phyloP scores from a whole-genome alignment of 2,888 invertebrate genomes.

The Caenorhabditis angaria region DNA sequence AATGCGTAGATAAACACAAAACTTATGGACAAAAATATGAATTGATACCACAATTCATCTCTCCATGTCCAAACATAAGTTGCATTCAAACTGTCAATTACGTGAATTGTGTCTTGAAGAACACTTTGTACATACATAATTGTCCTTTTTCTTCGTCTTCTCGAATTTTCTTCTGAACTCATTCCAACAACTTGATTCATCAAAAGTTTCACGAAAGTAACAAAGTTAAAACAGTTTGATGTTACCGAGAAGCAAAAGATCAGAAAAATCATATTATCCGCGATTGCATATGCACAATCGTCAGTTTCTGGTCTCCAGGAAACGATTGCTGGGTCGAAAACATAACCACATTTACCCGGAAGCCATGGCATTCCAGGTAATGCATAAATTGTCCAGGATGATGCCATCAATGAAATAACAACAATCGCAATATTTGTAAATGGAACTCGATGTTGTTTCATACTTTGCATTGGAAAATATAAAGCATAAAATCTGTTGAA shows the following conservation, averaged over 20 bases:
- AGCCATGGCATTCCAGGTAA: slow-evolving; percentile 11
- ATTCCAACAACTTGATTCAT: slow-evolving; percentile 11
- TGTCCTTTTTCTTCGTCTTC: slow-evolving; percentile 14
- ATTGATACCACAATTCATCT: slow-evolving; percentile 35
- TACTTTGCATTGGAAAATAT: slow-evolving; percentile 24
- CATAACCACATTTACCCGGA: slow-evolving; percentile 27
- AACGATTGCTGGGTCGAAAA: slow-evolving; percentile 24
- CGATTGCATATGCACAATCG: slow-evolving; percentile 11
- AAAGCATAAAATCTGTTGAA: slow-evolving; percentile 25
- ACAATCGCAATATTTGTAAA: slow-evolving; percentile 23
- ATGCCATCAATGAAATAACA: slow-evolving; percentile 15
- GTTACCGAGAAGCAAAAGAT: slow-evolving; percentile 20
- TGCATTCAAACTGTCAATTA: slow-evolving; percentile 33
- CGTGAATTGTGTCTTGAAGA: slow-evolving; percentile 26
- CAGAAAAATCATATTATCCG: slow-evolving; percentile 21
- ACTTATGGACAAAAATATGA: slow-evolving; percentile 34
- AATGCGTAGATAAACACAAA: slow-evolving; percentile 36
- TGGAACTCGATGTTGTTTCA: slow-evolving; percentile 20
- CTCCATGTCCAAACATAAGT: slow-evolving; percentile 25
- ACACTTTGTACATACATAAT: slow-evolving; percentile 20
- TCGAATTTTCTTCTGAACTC: background rate
- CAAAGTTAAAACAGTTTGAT: slow-evolving; percentile 29
- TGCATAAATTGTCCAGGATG: slow-evolving; percentile 18
- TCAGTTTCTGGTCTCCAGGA: slow-evolving; percentile 27
- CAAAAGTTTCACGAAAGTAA: slow-evolving; percentile 24